A percentile compares a stretch with the other conserved stretches of the same genome.
Conservation (phyloP, 2,113 vertebrate genomes). For the Cygnus buccinator region DNA sequence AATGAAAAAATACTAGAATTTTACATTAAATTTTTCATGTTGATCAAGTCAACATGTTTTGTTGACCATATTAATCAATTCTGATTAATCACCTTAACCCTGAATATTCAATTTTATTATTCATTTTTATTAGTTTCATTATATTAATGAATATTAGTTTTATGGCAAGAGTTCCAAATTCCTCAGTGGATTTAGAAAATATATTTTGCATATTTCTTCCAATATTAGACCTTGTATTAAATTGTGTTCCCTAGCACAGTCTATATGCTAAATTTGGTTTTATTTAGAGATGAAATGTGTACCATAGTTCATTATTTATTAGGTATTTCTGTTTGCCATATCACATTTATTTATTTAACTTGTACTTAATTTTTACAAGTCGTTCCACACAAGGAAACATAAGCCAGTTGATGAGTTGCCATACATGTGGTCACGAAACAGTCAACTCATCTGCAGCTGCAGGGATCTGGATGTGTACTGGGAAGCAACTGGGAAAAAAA, state of each 20-base stretch:
- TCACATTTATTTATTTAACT: background rate
- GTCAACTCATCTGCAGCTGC: background rate
- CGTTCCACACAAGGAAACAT: background rate
- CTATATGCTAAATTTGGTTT: background rate
- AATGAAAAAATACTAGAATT: background rate
- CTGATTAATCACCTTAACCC: background rate
- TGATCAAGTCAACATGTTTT: background rate
- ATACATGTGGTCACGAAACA: rapidly evolving
- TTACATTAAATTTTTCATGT: background rate
- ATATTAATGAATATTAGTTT: background rate
- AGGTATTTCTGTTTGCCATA: background rate
- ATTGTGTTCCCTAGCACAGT: background rate
- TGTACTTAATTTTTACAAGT: background rate
- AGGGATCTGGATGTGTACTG: background rate
- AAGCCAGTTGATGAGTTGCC: background rate
- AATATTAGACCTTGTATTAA: background rate
- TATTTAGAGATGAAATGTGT: background rate
- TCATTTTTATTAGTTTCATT: too few relatives aligned
- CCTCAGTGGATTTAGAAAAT: background rate
- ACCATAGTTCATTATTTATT: background rate
- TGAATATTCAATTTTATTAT: background rate
- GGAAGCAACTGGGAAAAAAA: background rate
- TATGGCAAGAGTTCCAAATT: background rate
- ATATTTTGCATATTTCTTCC: background rate
- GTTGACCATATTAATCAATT: background rate